Conservation (phyloP, 2,113 vertebrate species). For the Tetraodon nigroviridis region DNA sequence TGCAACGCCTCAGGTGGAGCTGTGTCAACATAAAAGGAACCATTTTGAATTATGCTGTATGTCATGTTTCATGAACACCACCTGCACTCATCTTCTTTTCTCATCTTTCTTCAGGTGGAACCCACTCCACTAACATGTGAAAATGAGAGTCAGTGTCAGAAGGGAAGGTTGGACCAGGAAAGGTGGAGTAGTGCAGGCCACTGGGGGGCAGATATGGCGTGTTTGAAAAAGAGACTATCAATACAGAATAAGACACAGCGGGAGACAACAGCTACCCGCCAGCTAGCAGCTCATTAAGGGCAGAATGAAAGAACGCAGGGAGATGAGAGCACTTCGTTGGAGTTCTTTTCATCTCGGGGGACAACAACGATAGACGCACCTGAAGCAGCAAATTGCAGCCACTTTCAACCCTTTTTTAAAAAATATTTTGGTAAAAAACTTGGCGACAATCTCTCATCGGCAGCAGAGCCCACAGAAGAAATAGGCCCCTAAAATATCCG, state of each 20-base stretch:
- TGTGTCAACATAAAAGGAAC: slow-evolving; percentile 55
- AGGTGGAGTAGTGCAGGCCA: slow-evolving; percentile 28
- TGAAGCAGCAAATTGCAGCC: slow-evolving; percentile 15
- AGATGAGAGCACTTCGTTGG: slow-evolving; percentile 3
- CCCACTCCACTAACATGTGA: slow-evolving; percentile 37
- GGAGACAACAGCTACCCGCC: slow-evolving; percentile 54
- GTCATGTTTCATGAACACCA: slow-evolving; percentile 49
- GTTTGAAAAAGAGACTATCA: slow-evolving; percentile 60
- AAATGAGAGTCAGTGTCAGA: slow-evolving; percentile 55
- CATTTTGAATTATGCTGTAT: slow-evolving; percentile 50
- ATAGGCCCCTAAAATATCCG: slow-evolving; percentile 29
- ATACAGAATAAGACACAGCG: slow-evolving; percentile 53
- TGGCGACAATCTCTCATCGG: slow-evolving; percentile 7
- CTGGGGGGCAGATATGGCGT: slow-evolving; percentile 45
- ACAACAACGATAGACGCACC: slow-evolving; percentile 20
- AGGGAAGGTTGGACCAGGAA: slow-evolving; percentile 24
- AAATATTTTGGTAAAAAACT: no score
- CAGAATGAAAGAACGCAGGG: slow-evolving; percentile 50
- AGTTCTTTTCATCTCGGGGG: slow-evolving; percentile 33
- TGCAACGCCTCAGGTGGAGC: slow-evolving; percentile 54
- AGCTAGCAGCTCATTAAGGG: slow-evolving; percentile 58
- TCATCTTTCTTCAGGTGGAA: slow-evolving; percentile 38
- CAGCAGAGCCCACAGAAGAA: slow-evolving; percentile 16
- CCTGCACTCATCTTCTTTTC: slow-evolving; percentile 38
- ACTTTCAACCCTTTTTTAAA: slow-evolving; percentile 7